phyloP scores from a whole-genome alignment of 1,140 invertebrate genomes.

The Drosophila malerkotliana region DNA sequence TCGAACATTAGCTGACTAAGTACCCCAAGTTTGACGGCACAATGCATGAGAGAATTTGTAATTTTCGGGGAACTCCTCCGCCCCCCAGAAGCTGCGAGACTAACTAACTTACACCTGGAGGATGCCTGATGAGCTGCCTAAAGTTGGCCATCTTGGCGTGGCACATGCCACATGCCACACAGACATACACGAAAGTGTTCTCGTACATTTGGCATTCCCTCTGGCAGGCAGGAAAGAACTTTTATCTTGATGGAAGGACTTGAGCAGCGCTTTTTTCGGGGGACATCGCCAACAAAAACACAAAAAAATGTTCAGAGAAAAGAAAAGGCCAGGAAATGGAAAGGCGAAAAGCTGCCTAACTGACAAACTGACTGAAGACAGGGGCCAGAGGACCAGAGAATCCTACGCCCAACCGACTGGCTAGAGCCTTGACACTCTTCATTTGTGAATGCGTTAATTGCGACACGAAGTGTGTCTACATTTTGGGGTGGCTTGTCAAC shows the following conservation, averaged over 20 bases:
- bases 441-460: conserved; percentile 82
- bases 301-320: conserved; percentile 16
- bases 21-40: conserved; percentile 41
- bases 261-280: conserved; percentile 40
- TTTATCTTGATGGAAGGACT: conserved; percentile 58
- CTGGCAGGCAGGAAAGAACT: conserved; percentile 47
- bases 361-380: conserved; percentile 35
- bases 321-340: conserved; percentile 14
- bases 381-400: conserved; percentile 32
- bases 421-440: conserved; percentile 79
- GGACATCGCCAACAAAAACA: conserved; percentile 9
- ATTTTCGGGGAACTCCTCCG: conserved; percentile 9
- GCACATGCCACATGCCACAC: conserved; percentile 15
- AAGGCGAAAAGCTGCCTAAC: conserved; percentile 38
- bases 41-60: conserved; percentile 49
- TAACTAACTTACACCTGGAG: conserved; percentile 44
- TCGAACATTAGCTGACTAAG: conserved; percentile 45
- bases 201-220: conserved; percentile 55
- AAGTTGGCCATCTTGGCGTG: conserved; percentile 35
- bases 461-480: conserved; percentile 41
- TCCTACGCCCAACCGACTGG: conserved; percentile 34
- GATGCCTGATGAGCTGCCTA: conserved; percentile 8
- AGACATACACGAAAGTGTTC: conserved; percentile 35
- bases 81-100: conserved; percentile 4
- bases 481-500: conserved; percentile 17